Base-by-base conservation (phyloP, 2,888 invertebrate species). In the Euclidia mi region DNA sequence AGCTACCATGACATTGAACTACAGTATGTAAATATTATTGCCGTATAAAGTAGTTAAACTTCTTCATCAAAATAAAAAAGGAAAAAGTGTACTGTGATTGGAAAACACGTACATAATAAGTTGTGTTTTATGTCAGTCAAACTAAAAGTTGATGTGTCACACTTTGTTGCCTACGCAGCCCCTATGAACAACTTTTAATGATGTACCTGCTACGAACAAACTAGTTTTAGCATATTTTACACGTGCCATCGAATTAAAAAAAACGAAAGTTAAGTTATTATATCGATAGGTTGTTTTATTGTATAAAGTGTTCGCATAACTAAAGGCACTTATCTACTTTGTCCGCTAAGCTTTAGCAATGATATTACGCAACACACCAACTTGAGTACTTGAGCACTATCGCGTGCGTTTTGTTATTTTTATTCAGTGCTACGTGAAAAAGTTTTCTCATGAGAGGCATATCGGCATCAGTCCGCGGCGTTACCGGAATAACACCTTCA, bases 401-500 rank as follows among this genome's bases (percentile, higher is more conserved):
- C 52, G 56, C 45, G 60, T 57, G 40, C 55, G 79, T 84, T 78
- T 69, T 79, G 82, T 85, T 85, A 88, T 82, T 86, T 85, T 86
- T 85, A 87, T 88, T 87, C 78, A 68, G 78, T 68, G 59, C 72
- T 76, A 74, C 77, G 77, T 87, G 84, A 88, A 88, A 89, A 90
- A 88, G 82, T 85, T 86, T 81, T 60, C 90, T 90, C 90, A 48
- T 66, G 89, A 91, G 90, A 84, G 84, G 84, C 83, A 88, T 91
- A 90, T 88, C 84, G 88, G 85, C 87, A 86, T 89, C 89, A 90
- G 88, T 85, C 89, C 92, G 93, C 91, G 81, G 85, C 85, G 85
- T 85, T 88, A 83, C 87, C 81, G 86, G 91, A 92, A 92, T 92
- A 94, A 95, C 95, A 95, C 94, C 95, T 94, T 92, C 85, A 87